A percentile compares a stretch with the other conserved stretches of the same genome.
Conservation (phyloP, 1,140 invertebrate species). For the Calliphora vicina region DNA sequence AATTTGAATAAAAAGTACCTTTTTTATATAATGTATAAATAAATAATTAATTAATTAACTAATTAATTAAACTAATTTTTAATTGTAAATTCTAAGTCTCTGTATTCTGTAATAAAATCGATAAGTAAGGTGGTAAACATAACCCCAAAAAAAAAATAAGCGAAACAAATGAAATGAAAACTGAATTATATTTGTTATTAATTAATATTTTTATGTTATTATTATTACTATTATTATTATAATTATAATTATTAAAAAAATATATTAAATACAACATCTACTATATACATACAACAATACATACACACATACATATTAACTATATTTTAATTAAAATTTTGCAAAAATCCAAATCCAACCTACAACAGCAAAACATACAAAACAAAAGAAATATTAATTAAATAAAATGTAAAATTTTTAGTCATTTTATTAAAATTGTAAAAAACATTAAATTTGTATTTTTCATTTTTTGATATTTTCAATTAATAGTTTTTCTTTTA, state of each 20-base stretch:
- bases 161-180: not conserved
- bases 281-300: not conserved
- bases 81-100: not conserved
- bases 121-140: not conserved
- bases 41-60: too few species aligned
- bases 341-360: not conserved
- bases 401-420: not conserved
- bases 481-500: not conserved
- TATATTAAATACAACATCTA: not conserved
- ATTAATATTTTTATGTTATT: not conserved
- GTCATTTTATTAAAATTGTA: conserved; percentile 7
- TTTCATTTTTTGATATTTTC: not conserved
- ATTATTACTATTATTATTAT: not conserved
- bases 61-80: not conserved
- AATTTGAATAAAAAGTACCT: not conserved
- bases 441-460: not conserved
- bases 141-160: not conserved
- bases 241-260: not conserved
- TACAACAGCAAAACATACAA: not conserved
- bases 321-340: not conserved
- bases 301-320: too few species aligned
- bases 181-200: not conserved
- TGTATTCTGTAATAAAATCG: not conserved
- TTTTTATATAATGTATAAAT: conserved; percentile 1
- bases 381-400: not conserved